phyloP scores from a whole-genome alignment of 2,113 vertebrate species.

The Climacteris rufus region DNA sequence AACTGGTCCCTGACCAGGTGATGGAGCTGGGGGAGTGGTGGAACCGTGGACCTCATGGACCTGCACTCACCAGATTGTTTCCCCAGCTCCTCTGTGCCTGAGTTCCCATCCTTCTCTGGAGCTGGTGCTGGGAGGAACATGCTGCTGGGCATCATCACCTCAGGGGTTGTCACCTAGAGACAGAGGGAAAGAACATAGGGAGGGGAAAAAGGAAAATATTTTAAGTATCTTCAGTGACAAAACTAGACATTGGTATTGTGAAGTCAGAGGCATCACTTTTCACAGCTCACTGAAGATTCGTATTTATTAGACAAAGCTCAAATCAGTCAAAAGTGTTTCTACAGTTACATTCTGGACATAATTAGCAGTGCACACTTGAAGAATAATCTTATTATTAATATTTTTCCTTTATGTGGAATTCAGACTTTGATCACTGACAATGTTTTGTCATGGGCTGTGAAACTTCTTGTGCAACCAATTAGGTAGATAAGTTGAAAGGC shows the following conservation, averaged over 20 bases:
- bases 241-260: constrained; percentile 51
- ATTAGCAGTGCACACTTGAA: constrained; percentile 78
- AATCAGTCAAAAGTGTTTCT: constrained; percentile 77
- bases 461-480: constrained; percentile 86
- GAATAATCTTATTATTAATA: constrained; percentile 82
- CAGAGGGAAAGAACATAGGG: constrained; percentile 20
- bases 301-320: constrained; percentile 76
- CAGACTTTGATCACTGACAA: constrained; percentile 85
- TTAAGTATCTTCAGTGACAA: constrained; percentile 51
- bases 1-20: neutral
- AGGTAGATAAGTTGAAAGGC: constrained; percentile 82
- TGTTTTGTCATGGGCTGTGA: constrained; percentile 86
- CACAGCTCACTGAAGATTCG: constrained; percentile 67
- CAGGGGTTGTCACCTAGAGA: constrained; percentile 89
- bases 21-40: neutral
- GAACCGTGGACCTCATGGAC: neutral
- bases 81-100: constrained; percentile 79
- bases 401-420: constrained; percentile 82
- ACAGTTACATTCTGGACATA: constrained; percentile 77
- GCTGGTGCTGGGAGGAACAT: constrained; percentile 90
- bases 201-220: constrained; percentile 11
- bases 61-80: constrained; percentile 87
- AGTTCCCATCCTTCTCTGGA: constrained; percentile 83
- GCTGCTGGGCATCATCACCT: constrained; percentile 92
- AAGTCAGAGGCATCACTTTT: constrained; percentile 65